These are phyloP conservation scores for Stenolophus ochropezus DNA, from an alignment of 2,888 invertebrate genomes.

Conservation along the genomic window DNA sequence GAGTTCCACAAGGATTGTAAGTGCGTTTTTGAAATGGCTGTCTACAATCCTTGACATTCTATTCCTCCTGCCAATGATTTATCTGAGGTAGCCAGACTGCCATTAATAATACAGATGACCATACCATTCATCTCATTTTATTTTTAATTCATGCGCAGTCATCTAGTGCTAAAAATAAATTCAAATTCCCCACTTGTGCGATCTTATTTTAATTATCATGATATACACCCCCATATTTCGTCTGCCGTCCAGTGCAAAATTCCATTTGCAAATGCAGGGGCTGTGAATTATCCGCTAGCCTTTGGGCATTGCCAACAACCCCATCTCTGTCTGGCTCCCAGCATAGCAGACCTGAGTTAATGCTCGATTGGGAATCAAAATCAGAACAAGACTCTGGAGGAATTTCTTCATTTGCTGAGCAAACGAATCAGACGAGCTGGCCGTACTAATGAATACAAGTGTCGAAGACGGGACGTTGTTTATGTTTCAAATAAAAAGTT, in stretches of 20 bases:
- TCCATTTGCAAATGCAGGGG: conserved; percentile 53
- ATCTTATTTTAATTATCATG: conserved; percentile 70
- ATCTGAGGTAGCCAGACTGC: too few relatives aligned
- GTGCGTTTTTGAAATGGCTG: too few relatives aligned
- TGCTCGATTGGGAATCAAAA: conserved; percentile 50
- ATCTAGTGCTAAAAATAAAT: background rate
- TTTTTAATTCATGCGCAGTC: background rate
- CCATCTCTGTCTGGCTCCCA: background rate
- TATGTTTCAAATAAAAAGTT: background rate
- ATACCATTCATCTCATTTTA: too few relatives aligned
- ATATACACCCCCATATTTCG: conserved; percentile 64
- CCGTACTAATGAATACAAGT: background rate
- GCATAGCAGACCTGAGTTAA: conserved; percentile 23
- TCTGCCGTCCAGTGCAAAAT: conserved; percentile 54
- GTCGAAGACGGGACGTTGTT: background rate
- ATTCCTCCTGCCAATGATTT: too few relatives aligned
- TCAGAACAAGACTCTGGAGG: conserved; percentile 54
- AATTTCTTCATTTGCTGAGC: conserved; percentile 49
- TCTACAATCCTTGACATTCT: too few relatives aligned
- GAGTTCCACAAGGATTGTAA: too few relatives aligned
- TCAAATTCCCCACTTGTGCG: conserved; percentile 59
- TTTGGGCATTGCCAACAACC: conserved; percentile 6
- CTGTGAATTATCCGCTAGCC: conserved; percentile 47
- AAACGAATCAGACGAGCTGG: conserved; percentile 14
- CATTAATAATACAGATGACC: too few relatives aligned